Percentiles rank a stretch among this genome's conserved stretches.
Conservation (phyloP, 2,888 invertebrate genomes). For the Nasonovia ribisnigri region DNA sequence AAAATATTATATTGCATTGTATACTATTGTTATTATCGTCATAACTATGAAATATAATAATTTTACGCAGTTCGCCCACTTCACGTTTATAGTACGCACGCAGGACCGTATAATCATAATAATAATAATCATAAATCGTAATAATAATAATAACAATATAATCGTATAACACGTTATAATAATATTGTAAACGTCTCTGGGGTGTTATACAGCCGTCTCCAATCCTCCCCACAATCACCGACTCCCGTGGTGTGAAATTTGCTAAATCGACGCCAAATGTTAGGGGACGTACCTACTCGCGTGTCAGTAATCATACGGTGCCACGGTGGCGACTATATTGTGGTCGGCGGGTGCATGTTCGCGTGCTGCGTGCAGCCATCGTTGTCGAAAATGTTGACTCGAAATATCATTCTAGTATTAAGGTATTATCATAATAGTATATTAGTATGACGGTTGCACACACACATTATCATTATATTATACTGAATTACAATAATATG, state of each 20-base stretch:
- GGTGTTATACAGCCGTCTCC: background rate
- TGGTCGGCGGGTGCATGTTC: background rate
- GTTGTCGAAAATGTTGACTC: background rate
- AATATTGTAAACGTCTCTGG: conserved; percentile 19
- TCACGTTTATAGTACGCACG: background rate
- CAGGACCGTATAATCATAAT: background rate
- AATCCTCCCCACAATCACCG: background rate
- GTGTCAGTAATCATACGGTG: background rate
- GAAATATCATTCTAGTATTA: too few species aligned
- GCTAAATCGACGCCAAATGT: background rate
- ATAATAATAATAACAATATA: conserved; percentile 1
- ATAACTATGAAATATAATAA: background rate
- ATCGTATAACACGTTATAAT: background rate
- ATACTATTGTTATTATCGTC: background rate
- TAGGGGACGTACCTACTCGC: background rate
- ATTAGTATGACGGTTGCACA: background rate
- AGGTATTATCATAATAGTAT: background rate
- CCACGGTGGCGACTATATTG: background rate
- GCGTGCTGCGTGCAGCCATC: background rate
- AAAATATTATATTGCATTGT: background rate
- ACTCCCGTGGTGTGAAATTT: background rate
- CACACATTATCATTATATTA: background rate
- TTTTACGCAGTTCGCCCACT: background rate
- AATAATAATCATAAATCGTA: conserved; percentile 6
- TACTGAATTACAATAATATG: background rate